Percentiles rank a stretch among this genome's conserved stretches.
Conservation (phyloP, 2,888 invertebrate genomes). For the Leptodirus hochenwartii region DNA sequence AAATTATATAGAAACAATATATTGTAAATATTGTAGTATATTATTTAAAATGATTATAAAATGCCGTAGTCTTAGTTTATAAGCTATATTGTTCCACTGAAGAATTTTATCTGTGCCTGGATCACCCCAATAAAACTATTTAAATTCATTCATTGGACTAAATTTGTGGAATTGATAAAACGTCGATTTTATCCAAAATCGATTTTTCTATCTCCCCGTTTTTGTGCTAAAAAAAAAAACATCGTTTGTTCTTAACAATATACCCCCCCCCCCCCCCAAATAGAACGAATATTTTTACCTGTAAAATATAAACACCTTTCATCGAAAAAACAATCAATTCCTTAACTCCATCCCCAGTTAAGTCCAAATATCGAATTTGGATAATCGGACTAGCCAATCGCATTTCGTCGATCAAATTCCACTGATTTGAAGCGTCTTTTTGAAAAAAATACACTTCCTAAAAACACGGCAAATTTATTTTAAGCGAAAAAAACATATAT, state of each 20-base stretch:
- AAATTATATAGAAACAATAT: too few species aligned
- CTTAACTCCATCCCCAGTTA: slow-evolving; percentile 46
- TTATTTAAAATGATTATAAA: too few species aligned
- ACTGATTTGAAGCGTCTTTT: slow-evolving; percentile 23
- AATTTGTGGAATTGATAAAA: neutral
- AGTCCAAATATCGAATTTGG: slow-evolving; percentile 38
- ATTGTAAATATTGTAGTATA: too few species aligned
- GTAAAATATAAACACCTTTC: slow-evolving; percentile 46
- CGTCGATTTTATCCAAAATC: too few species aligned
- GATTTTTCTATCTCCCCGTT: too few species aligned
- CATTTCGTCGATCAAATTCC: slow-evolving; percentile 32
- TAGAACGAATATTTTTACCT: slow-evolving; percentile 25
- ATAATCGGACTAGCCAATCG: slow-evolving; percentile 42
- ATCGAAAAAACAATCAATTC: slow-evolving; percentile 45
- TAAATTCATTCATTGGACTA: neutral
- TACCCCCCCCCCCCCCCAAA: too few species aligned
- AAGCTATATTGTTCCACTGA: slow-evolving; percentile 23
- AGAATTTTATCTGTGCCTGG: slow-evolving; percentile 28
- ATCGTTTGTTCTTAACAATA: too few species aligned
- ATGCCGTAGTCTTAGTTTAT: slow-evolving; percentile 21
- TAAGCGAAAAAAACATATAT: too few species aligned
- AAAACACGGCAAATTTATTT: slow-evolving; percentile 12
- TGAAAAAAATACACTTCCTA: slow-evolving; percentile 35
- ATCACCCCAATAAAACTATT: slow-evolving; percentile 23
- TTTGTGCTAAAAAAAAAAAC: too few species aligned